Evolutionary conservation across 2,888 invertebrate species (phyloP).

Genomic region (Sminthurides aquaticus): DNA sequence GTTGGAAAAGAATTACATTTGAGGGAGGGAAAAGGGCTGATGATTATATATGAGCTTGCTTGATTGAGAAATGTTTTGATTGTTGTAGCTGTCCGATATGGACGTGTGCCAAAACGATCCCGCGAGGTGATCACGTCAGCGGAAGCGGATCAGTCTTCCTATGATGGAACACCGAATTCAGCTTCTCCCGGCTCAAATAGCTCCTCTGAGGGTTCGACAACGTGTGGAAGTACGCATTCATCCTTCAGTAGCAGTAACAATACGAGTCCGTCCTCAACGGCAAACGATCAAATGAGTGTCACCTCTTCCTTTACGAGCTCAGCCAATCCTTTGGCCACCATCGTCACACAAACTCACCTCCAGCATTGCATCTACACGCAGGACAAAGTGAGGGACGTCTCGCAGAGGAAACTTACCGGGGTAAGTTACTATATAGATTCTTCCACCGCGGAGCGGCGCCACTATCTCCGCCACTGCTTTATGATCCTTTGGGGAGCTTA

Average conservation of each 20-base stretch:
- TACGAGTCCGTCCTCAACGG: constrained; percentile 29
- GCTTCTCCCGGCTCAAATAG: constrained; percentile 43
- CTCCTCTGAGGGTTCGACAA: constrained; percentile 39
- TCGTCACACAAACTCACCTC: constrained; percentile 61
- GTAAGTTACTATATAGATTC: too few species aligned
- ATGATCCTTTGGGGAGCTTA: too few species aligned
- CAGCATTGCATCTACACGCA: constrained; percentile 82
- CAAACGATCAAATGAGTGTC: constrained; percentile 51
- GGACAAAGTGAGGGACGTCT: constrained; percentile 51
- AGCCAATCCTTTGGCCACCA: constrained; percentile 35
- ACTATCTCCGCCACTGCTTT: too few species aligned
- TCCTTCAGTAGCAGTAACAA: constrained; percentile 14
- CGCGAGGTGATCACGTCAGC: constrained; percentile 59
- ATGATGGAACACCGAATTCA: constrained; percentile 45
- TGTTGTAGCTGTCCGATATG: constrained; percentile 88
- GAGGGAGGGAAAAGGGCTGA: too few species aligned
- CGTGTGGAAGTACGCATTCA: constrained; percentile 35
- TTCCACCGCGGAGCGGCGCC: too few species aligned
- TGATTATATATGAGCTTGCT: too few species aligned
- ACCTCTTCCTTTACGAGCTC: constrained; percentile 53
- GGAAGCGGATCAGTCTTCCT: constrained; percentile 52
- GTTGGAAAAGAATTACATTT: too few species aligned
- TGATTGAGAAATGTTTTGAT: too few species aligned
- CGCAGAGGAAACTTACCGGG: constrained; percentile 40
- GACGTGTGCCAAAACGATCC: constrained; percentile 87